A percentile compares a stretch with the other conserved stretches of the same genome.
Conservation (phyloP, 1,140 invertebrate genomes). For the Pseudachorutes palmiensis region DNA sequence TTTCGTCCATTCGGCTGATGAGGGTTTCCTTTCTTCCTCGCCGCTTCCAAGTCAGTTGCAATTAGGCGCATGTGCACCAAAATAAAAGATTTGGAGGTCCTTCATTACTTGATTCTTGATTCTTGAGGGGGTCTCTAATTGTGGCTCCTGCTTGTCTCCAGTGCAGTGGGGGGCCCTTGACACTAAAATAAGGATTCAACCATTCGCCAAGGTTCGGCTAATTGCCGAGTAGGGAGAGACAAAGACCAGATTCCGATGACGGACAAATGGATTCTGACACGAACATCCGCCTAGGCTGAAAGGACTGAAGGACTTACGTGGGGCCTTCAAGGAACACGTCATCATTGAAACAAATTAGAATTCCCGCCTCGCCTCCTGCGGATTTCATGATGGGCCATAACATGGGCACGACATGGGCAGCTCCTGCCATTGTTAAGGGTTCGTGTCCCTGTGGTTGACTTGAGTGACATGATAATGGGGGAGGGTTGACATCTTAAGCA, state of each 20-base stretch:
- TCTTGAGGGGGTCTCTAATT: too few relatives aligned
- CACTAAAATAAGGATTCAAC: neutral
- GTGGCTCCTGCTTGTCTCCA: neutral
- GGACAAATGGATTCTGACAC: neutral
- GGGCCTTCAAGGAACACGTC: neutral
- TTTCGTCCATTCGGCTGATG: neutral
- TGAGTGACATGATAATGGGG: slow-evolving; percentile 38
- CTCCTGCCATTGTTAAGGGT: slow-evolving; percentile 16
- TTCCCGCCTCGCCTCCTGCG: too few relatives aligned
- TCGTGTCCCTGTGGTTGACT: slow-evolving; percentile 16
- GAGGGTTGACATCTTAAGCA: slow-evolving; percentile 34
- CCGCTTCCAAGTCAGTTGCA: too few relatives aligned
- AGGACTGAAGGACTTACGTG: neutral
- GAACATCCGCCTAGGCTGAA: neutral
- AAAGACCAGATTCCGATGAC: neutral
- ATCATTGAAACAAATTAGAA: neutral
- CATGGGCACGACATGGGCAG: neutral
- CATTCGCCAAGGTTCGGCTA: neutral
- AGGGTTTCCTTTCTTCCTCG: neutral
- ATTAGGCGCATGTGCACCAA: too few relatives aligned
- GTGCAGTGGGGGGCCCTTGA: neutral
- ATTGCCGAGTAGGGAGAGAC: neutral
- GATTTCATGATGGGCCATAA: neutral
- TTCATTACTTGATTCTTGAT: too few relatives aligned
- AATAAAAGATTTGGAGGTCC: too few relatives aligned